Percentiles rank a stretch among this genome's conserved stretches.
These are phyloP conservation scores for Brachyalestes nurse DNA, from an alignment of 2,797 vertebrate species.

Conservation along the genomic window DNA sequence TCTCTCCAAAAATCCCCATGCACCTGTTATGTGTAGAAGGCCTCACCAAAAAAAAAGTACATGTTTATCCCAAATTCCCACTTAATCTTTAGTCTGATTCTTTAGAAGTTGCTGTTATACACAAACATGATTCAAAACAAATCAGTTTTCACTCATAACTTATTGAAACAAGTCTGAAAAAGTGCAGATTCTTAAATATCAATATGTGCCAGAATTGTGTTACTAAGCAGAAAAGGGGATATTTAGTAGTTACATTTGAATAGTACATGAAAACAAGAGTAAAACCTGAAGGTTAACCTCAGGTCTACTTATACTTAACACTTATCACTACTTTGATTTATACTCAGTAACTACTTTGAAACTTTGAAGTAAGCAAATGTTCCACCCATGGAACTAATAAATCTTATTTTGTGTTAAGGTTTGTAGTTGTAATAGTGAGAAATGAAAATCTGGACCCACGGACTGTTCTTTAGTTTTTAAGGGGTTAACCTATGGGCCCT, in stretches of 20 bases:
- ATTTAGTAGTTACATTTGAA: neutral
- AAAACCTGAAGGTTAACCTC: neutral
- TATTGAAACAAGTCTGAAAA: neutral
- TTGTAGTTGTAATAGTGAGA: neutral
- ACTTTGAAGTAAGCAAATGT: neutral
- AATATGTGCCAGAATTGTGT: neutral
- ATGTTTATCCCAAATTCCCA: neutral
- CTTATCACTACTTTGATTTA: neutral
- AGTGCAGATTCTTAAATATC: neutral
- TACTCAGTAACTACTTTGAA: neutral
- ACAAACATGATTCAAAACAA: neutral
- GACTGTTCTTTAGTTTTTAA: neutral
- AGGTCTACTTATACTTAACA: neutral
- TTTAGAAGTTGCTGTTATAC: neutral
- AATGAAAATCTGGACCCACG: neutral
- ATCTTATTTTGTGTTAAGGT: too few species aligned
- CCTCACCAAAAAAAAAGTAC: neutral
- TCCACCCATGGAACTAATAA: too few species aligned
- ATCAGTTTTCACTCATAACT: neutral
- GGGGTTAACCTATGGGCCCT: conserved; percentile 3
- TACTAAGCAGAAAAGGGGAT: neutral
- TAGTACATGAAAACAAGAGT: neutral
- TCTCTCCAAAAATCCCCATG: conserved; percentile 26
- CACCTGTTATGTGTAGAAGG: conserved; percentile 18
- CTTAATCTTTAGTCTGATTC: neutral